These are phyloP conservation scores for Crotalus helleri DNA, from an alignment of 2,113 vertebrate genomes.

Conservation along the genomic window DNA sequence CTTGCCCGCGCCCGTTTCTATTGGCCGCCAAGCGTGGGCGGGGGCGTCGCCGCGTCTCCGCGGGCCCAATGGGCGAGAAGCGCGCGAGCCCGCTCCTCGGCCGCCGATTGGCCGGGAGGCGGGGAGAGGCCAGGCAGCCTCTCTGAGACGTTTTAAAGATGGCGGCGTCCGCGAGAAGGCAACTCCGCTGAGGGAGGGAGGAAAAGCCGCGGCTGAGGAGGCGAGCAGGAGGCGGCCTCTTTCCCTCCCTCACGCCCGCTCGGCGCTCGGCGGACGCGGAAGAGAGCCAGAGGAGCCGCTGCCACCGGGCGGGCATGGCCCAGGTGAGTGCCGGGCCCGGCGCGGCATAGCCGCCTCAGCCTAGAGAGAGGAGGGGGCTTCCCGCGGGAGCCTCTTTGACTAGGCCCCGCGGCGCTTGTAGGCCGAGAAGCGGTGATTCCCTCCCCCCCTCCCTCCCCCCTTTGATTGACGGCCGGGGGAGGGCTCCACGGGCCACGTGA, in stretches of 20 bases:
- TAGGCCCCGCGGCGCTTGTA: neutral
- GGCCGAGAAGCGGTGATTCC: neutral
- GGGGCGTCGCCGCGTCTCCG: neutral
- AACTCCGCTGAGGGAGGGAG: slow-evolving; percentile 2
- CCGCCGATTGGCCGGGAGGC: neutral
- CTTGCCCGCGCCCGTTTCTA: neutral
- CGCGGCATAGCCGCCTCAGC: neutral
- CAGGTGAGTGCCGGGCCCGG: slow-evolving; percentile 51
- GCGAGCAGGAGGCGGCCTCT: neutral
- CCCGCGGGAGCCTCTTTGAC: neutral
- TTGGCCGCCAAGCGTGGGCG: neutral
- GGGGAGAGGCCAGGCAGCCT: neutral
- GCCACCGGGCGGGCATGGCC: slow-evolving; percentile 42
- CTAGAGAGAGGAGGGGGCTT: neutral
- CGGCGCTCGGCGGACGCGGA: neutral
- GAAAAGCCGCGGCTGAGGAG: fast-evolving
- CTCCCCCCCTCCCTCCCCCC: too few species aligned
- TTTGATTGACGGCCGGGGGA: neutral
- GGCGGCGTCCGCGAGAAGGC: slow-evolving; percentile 1
- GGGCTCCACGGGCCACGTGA: neutral
- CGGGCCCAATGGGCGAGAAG: neutral
- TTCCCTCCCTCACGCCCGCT: neutral
- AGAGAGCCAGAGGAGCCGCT: neutral
- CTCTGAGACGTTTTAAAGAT: neutral
- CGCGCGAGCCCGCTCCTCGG: neutral